phyloP scores from a whole-genome alignment of 2,888 invertebrate species.

The Ischnura elegans region DNA sequence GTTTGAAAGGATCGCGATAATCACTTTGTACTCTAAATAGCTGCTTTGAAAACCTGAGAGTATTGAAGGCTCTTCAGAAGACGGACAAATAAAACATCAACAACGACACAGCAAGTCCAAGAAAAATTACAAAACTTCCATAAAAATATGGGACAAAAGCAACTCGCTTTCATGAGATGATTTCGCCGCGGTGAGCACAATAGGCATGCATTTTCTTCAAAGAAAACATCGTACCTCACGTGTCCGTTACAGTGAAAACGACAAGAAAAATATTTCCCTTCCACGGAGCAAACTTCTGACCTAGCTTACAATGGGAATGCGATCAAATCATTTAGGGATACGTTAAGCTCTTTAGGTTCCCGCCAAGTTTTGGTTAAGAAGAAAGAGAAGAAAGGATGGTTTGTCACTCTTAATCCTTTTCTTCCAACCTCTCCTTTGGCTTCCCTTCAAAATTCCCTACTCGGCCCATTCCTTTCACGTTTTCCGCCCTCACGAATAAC shows the following conservation, averaged over 20 bases:
- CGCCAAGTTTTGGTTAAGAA: constrained; percentile 32
- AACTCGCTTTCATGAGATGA: background rate
- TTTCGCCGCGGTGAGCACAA: background rate
- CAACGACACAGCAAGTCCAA: too few species aligned
- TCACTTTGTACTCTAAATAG: too few species aligned
- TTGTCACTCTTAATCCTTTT: constrained; percentile 41
- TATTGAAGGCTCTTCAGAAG: background rate
- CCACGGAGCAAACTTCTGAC: background rate
- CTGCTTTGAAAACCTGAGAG: too few species aligned
- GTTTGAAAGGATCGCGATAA: background rate
- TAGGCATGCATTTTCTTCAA: background rate
- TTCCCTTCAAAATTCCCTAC: constrained; percentile 28
- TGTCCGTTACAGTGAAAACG: background rate
- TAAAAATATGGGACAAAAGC: background rate
- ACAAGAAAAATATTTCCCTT: background rate
- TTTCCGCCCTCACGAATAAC: constrained; percentile 36
- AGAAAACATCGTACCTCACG: background rate
- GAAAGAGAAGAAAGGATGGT: background rate
- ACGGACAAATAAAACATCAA: background rate
- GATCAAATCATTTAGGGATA: constrained; percentile 39
- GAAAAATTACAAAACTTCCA: background rate
- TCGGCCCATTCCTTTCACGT: background rate
- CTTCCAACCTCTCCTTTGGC: background rate
- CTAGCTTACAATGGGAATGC: background rate
- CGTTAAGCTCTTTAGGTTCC: constrained; percentile 1